Conservation (phyloP, 2,797 vertebrate genomes). For the Sparidentex hasta region DNA sequence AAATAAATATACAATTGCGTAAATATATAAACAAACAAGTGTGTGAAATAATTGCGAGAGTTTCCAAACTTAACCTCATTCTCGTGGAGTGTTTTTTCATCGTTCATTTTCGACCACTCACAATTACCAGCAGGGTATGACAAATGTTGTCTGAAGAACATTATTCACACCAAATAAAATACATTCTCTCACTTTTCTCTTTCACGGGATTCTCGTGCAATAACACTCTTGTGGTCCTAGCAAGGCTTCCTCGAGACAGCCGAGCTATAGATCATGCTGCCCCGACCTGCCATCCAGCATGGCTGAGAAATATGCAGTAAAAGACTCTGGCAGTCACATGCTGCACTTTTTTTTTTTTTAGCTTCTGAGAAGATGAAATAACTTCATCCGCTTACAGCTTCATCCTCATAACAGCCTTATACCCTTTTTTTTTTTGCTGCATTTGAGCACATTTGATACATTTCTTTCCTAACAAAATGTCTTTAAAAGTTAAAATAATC, state of each 20-base stretch:
- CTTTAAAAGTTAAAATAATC: conserved; percentile 1
- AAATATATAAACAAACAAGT: too few relatives aligned
- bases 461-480: not conserved
- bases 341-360: conserved; percentile 36
- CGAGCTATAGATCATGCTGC: conserved; percentile 66
- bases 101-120: not conserved
- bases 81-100: not conserved
- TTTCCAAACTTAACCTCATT: not conserved
- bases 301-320: conserved; percentile 54
- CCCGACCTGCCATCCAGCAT: conserved; percentile 53
- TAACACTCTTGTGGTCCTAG: conserved; percentile 31
- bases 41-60: too few relatives aligned
- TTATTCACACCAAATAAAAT: conserved; percentile 1
- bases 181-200: not conserved
- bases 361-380: conserved; percentile 54
- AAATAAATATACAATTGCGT: not conserved
- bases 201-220: conserved; percentile 4
- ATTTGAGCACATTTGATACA: conserved; percentile 14
- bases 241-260: conserved; percentile 32
- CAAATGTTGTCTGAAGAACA: not conserved
- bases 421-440: conserved; percentile 10
- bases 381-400: conserved; percentile 46
- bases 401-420: conserved; percentile 29
- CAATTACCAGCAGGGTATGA: not conserved
- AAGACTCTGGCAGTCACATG: conserved; percentile 44